Conservation (phyloP, 2,888 invertebrate genomes). For the Camponotus fellah region DNA sequence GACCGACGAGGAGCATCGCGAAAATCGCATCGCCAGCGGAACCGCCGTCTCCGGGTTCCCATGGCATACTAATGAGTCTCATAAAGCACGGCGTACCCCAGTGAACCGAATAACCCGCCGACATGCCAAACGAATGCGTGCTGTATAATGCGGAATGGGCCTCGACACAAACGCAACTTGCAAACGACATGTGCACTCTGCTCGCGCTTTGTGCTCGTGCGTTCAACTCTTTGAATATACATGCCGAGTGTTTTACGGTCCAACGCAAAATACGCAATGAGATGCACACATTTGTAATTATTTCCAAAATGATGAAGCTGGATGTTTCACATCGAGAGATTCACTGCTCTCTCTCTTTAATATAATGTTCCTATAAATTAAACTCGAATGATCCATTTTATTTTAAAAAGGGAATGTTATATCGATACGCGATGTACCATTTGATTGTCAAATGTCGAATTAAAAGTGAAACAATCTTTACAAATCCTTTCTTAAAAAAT, state of each 20-base stretch:
- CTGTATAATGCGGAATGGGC: slow-evolving; percentile 2
- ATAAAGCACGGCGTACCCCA: slow-evolving; percentile 66
- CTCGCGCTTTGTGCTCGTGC: slow-evolving; percentile 12
- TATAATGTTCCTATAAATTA: too few species aligned
- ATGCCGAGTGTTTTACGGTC: too few species aligned
- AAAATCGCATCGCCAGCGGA: slow-evolving; percentile 62
- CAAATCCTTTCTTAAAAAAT: not conserved
- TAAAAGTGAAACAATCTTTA: not conserved
- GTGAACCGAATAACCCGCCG: slow-evolving; percentile 70
- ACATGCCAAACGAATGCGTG: slow-evolving; percentile 17
- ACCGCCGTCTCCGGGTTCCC: slow-evolving; percentile 70
- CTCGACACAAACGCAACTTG: slow-evolving; percentile 1
- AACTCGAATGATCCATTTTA: not conserved
- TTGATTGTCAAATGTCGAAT: not conserved
- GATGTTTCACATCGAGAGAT: too few species aligned
- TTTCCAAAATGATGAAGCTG: not conserved
- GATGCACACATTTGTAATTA: not conserved
- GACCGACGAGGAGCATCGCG: slow-evolving; percentile 42
- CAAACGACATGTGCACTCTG: slow-evolving; percentile 15
- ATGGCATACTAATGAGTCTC: slow-evolving; percentile 78
- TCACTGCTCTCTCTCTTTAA: too few species aligned
- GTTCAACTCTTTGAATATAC: slow-evolving; percentile 22
- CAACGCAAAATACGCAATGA: not conserved
- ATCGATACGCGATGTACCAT: not conserved
- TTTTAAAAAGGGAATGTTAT: not conserved